These are phyloP conservation scores for Apamea epomidion DNA, from an alignment of 2,888 invertebrate species.

Conservation along the genomic window DNA sequence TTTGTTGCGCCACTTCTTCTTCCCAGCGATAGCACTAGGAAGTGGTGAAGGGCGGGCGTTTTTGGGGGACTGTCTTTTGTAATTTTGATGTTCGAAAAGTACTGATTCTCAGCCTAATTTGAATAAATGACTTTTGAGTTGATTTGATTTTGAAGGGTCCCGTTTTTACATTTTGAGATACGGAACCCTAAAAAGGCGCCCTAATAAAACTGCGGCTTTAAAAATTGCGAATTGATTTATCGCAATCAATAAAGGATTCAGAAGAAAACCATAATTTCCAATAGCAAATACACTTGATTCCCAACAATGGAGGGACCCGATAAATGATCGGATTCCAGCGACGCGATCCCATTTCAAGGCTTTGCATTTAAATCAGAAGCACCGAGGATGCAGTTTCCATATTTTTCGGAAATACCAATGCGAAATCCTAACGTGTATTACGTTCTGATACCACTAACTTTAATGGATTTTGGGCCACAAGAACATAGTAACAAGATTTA, in stretches of 20 bases:
- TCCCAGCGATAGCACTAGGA: too few species aligned
- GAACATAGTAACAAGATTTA: background rate
- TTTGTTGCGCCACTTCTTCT: too few species aligned
- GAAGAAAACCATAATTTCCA: slow-evolving; percentile 63
- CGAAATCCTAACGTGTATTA: slow-evolving; percentile 46
- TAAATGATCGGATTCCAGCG: slow-evolving; percentile 75
- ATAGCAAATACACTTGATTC: slow-evolving; percentile 65
- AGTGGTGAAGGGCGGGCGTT: too few species aligned
- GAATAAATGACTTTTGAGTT: too few species aligned
- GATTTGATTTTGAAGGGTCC: background rate
- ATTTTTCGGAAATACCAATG: slow-evolving; percentile 74
- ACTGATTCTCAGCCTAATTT: too few species aligned
- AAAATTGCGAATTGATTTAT: slow-evolving; percentile 16
- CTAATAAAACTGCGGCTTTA: background rate
- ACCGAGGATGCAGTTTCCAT: slow-evolving; percentile 77
- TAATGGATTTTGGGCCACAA: slow-evolving; percentile 37
- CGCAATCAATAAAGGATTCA: slow-evolving; percentile 41
- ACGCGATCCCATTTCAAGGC: slow-evolving; percentile 79
- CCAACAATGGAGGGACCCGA: slow-evolving; percentile 72
- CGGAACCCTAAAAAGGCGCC: background rate
- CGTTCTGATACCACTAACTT: slow-evolving; percentile 35
- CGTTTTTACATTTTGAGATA: background rate
- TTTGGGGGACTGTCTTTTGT: too few species aligned
- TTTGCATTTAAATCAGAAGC: slow-evolving; percentile 83
- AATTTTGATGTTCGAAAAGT: too few species aligned